These are phyloP conservation scores for Marronus borbonicus DNA, from an alignment of 2,888 invertebrate species.

Conservation along the genomic window DNA sequence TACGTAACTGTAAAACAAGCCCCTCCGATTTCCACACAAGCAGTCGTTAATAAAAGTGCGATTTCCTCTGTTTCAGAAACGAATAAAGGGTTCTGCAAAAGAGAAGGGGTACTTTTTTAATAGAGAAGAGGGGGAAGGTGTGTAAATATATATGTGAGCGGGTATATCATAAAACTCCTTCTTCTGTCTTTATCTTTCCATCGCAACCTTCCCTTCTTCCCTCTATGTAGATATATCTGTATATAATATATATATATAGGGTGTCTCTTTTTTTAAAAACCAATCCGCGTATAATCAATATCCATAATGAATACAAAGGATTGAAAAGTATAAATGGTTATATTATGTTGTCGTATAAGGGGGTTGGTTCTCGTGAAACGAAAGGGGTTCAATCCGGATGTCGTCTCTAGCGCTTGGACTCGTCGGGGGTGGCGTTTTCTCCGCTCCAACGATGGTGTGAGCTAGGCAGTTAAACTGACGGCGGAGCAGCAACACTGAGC, in stretches of 20 bases:
- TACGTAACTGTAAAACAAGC: constrained; percentile 18
- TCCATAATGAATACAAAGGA: constrained; percentile 51
- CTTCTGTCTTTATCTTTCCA: constrained; percentile 23
- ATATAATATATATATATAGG: too few relatives aligned
- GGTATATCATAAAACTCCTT: not conserved
- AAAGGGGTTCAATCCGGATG: constrained; percentile 30
- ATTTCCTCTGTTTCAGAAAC: constrained; percentile 40
- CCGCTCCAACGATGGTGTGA: not conserved
- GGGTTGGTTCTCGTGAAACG: constrained; percentile 23
- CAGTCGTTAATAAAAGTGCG: constrained; percentile 38
- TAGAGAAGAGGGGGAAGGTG: not conserved
- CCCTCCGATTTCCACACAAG: constrained; percentile 26
- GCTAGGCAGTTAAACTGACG: constrained; percentile 30
- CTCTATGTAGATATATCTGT: not conserved
- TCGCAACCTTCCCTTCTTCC: constrained; percentile 3
- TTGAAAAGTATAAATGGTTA: constrained; percentile 52
- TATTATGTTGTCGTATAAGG: constrained; percentile 48
- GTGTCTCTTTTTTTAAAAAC: constrained; percentile 33
- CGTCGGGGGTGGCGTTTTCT: constrained; percentile 29
- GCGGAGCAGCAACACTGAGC: constrained; percentile 14
- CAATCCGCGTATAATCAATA: constrained; percentile 48
- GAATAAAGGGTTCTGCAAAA: not conserved
- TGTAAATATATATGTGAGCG: not conserved
- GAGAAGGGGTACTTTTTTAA: not conserved
- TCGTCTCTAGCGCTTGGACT: constrained; percentile 23